phyloP scores from a whole-genome alignment of 2,797 vertebrate genomes.

The Poecile montanus region DNA sequence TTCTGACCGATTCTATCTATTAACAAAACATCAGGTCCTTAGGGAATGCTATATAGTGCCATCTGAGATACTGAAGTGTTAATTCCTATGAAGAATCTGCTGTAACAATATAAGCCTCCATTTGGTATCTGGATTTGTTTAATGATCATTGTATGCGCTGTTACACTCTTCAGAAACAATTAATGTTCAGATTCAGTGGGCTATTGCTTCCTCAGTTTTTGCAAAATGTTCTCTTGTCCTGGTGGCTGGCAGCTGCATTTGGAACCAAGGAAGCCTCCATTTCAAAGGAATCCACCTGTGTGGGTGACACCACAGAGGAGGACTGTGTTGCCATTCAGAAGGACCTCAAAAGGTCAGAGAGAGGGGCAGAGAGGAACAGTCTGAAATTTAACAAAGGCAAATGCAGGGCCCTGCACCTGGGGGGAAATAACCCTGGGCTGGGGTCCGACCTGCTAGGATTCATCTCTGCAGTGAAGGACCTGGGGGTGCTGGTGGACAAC shows the following conservation, averaged over 20 bases:
- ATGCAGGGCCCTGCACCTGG: neutral
- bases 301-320: neutral
- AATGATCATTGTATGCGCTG: neutral
- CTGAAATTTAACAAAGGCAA: neutral
- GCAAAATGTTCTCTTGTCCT: neutral
- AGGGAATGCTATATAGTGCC: neutral
- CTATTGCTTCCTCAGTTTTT: neutral
- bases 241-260: neutral
- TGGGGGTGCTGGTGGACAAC: neutral
- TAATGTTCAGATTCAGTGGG: neutral
- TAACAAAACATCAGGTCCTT: neutral
- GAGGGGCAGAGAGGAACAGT: neutral
- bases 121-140: conserved; percentile 1
- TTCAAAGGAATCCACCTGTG: neutral
- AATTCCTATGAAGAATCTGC: neutral
- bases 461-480: neutral
- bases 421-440: neutral
- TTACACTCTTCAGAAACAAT: neutral
- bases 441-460: neutral
- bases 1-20: neutral
- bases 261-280: neutral
- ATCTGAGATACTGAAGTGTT: neutral
- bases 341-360: neutral
- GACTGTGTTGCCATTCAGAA: neutral
- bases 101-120: neutral